A percentile compares a stretch with the other conserved stretches of the same genome.
Evolutionary conservation across 2,888 invertebrate species (phyloP).

Genomic region (Strigamia transsilvanica): DNA sequence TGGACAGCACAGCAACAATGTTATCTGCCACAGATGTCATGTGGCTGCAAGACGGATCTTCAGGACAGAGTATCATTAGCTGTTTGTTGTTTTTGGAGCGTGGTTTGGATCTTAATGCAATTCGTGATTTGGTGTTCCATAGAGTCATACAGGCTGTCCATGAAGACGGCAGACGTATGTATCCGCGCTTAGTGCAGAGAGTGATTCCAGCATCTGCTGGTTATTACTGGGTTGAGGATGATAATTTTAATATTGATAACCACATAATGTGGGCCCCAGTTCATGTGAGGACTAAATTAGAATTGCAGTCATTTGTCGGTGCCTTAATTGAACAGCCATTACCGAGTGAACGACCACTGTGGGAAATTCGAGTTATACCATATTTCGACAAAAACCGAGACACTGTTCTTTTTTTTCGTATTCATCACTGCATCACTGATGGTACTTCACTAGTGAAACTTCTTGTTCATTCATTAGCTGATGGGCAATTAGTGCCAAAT

Average conservation of each 20-base stretch:
- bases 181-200: constrained; percentile 67
- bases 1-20: constrained; percentile 50
- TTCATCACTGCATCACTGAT: constrained; percentile 68
- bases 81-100: constrained; percentile 67
- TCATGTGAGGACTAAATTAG: constrained; percentile 61
- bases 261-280: constrained; percentile 66
- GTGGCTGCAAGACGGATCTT: constrained; percentile 65
- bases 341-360: constrained; percentile 66
- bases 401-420: constrained; percentile 66
- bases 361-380: constrained; percentile 68
- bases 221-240: constrained; percentile 67
- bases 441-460: constrained; percentile 67
- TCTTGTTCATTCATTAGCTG: constrained; percentile 64
- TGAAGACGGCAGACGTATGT: constrained; percentile 63
- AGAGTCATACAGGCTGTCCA: constrained; percentile 65
- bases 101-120: constrained; percentile 65
- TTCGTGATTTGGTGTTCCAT: constrained; percentile 66
- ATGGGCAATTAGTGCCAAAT: constrained; percentile 60
- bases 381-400: constrained; percentile 65
- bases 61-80: constrained; percentile 64
- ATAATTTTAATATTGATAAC: constrained; percentile 66
- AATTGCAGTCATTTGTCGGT: constrained; percentile 66
- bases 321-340: constrained; percentile 65
- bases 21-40: constrained; percentile 65
- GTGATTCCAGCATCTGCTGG: constrained; percentile 64